phyloP scores from a whole-genome alignment of 2,888 invertebrate genomes.

The Drosophila meridionalis region DNA sequence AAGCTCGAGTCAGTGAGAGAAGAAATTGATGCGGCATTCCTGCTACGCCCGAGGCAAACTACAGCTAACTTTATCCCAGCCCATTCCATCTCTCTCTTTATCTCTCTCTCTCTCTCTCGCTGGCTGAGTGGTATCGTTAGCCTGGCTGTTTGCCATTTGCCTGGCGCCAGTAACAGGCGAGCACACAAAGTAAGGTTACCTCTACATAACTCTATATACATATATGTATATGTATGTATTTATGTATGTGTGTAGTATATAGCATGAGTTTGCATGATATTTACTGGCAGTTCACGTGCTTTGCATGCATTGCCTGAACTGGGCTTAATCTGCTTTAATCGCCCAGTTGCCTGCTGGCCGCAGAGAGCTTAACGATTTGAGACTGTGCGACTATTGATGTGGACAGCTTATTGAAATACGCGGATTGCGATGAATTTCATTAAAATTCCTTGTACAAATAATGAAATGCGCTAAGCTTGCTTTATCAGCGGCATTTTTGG shows the following conservation, averaged over 20 bases:
- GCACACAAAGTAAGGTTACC: conserved; percentile 20
- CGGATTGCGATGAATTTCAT: conserved; percentile 19
- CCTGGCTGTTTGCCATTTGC: conserved; percentile 34
- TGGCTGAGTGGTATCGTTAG: conserved; percentile 55
- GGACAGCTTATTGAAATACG: conserved; percentile 4
- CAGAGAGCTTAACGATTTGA: conserved; percentile 6
- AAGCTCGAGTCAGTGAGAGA: background rate
- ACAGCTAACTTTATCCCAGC: background rate
- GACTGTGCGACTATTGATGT: conserved; percentile 10
- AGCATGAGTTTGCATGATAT: conserved; percentile 5
- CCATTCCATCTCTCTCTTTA: background rate
- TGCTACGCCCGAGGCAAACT: conserved; percentile 29
- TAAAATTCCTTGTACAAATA: conserved; percentile 32
- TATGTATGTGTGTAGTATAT: background rate
- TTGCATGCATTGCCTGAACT: conserved; percentile 32
- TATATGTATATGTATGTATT: background rate
- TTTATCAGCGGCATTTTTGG: conserved; percentile 55
- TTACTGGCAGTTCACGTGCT: conserved; percentile 31
- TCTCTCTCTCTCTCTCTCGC: background rate
- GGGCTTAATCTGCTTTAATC: conserved; percentile 28
- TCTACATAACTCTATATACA: background rate
- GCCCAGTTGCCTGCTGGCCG: conserved; percentile 2
- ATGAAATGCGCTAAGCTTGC: conserved; percentile 33
- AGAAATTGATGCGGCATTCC: conserved; percentile 49
- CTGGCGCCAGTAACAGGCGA: conserved; percentile 32